Conservation (phyloP, 2,888 invertebrate species). For the Drosophila prostipennis region DNA sequence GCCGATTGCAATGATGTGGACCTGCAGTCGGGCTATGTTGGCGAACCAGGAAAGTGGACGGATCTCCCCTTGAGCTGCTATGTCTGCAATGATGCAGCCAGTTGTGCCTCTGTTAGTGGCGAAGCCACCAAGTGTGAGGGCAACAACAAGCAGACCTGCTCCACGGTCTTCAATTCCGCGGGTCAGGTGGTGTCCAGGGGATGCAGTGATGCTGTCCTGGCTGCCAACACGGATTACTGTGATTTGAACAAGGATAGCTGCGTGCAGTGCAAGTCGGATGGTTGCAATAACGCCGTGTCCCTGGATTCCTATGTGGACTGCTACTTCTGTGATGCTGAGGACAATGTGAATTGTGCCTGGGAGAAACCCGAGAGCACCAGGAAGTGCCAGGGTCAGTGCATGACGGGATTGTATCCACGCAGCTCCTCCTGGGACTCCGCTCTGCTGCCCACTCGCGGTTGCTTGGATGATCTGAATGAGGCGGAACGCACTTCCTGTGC, state of each 20-base stretch:
- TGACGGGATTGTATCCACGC: conserved; percentile 78
- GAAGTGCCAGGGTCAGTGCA: conserved; percentile 75
- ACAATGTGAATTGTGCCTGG: conserved; percentile 54
- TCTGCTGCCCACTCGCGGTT: conserved; percentile 75
- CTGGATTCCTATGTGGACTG: conserved; percentile 69
- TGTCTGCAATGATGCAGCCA: conserved; percentile 57
- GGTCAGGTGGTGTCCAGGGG: conserved; percentile 74
- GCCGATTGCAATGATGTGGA: conserved; percentile 75
- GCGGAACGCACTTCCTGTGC: conserved; percentile 68
- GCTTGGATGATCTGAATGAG: conserved; percentile 77
- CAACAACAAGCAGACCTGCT: conserved; percentile 78
- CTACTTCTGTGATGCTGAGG: conserved; percentile 74
- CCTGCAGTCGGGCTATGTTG: conserved; percentile 62
- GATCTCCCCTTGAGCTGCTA: conserved; percentile 77
- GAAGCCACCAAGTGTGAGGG: conserved; percentile 57
- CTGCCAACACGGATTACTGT: conserved; percentile 64
- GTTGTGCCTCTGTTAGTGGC: conserved; percentile 50
- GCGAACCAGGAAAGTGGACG: conserved; percentile 81
- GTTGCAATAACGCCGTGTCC: conserved; percentile 72
- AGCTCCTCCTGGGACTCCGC: conserved; percentile 67
- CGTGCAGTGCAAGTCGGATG: conserved; percentile 78
- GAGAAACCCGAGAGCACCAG: conserved; percentile 57
- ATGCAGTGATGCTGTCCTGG: conserved; percentile 71
- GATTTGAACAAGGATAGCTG: conserved; percentile 66
- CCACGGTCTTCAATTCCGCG: conserved; percentile 70